Percentiles rank a stretch among this genome's conserved stretches.
phyloP scores from a whole-genome alignment of 2,797 vertebrate genomes.

The Nyctibius grandis region DNA sequence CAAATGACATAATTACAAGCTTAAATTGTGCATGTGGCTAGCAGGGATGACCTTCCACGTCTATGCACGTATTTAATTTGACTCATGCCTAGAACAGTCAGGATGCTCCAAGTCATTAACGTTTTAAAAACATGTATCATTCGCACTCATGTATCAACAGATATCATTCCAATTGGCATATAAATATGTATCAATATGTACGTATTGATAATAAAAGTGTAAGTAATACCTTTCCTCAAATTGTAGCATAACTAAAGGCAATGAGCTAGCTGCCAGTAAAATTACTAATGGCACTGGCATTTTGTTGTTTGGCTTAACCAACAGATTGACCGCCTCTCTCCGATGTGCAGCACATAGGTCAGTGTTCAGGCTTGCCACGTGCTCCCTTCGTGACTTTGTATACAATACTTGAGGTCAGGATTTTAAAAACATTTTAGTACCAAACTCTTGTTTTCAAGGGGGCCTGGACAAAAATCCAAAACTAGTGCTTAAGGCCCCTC shows the following conservation, averaged over 20 bases:
- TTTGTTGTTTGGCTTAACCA: neutral
- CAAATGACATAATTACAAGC: neutral
- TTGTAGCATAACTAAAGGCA: neutral
- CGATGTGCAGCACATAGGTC: neutral
- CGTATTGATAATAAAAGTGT: neutral
- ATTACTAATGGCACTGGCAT: neutral
- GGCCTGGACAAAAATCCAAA: neutral
- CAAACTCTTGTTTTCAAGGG: neutral
- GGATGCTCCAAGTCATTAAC: neutral
- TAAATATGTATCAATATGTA: neutral
- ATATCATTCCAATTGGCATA: neutral
- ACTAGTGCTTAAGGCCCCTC: neutral
- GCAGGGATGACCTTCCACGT: neutral
- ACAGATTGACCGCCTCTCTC: neutral
- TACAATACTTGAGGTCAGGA: neutral
- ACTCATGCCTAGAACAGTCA: neutral
- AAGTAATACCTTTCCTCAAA: neutral
- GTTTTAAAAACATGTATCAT: neutral
- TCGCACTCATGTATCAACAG: neutral
- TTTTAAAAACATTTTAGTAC: neutral
- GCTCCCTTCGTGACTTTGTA: neutral
- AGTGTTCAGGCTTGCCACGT: neutral
- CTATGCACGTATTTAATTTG: neutral
- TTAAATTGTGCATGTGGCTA: neutral
- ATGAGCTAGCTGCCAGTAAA: neutral